These are phyloP conservation scores for Notolepis coatsorum DNA, from an alignment of 2,797 vertebrate species.

Conservation along the genomic window DNA sequence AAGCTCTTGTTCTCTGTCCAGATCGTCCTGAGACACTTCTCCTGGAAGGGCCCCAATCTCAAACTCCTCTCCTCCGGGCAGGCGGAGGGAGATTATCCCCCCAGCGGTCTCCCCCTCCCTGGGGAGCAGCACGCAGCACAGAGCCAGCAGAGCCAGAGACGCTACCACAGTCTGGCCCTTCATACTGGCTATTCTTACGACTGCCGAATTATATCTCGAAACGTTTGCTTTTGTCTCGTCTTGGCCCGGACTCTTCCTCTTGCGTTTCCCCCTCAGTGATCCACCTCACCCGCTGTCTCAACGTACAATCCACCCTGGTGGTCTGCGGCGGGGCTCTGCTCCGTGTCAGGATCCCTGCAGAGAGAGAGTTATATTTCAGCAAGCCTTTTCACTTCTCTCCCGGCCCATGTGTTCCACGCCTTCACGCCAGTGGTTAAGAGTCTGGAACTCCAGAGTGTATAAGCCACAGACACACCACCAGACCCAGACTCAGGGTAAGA, in stretches of 20 bases:
- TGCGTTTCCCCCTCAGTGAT: not conserved
- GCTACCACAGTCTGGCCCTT: slow-evolving; percentile 49
- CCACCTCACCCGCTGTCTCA: not conserved
- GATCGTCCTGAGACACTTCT: slow-evolving; percentile 49
- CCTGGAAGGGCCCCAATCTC: slow-evolving; percentile 20
- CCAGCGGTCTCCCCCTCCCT: slow-evolving; percentile 63
- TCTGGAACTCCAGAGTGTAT: slow-evolving; percentile 54
- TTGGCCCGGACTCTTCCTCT: not conserved
- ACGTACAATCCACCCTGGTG: slow-evolving; percentile 6
- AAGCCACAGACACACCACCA: slow-evolving; percentile 60
- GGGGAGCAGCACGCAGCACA: slow-evolving; percentile 72
- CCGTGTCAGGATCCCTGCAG: slow-evolving; percentile 9
- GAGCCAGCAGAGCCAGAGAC: slow-evolving; percentile 66
- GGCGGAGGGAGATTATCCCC: slow-evolving; percentile 52
- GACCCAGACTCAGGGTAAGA: slow-evolving; percentile 25
- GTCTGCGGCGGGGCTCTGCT: not conserved
- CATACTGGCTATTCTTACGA: slow-evolving; percentile 62
- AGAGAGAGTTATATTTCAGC: slow-evolving; percentile 12
- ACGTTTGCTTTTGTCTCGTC: not conserved
- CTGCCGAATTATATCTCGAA: slow-evolving; percentile 25
- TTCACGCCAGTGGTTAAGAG: slow-evolving; percentile 47
- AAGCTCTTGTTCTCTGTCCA: slow-evolving; percentile 47
- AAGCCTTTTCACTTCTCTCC: slow-evolving; percentile 5
- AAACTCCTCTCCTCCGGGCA: slow-evolving; percentile 13
- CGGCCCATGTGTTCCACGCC: slow-evolving; percentile 48